Base-by-base conservation (phyloP, 2,797 vertebrate genomes). In the Euthynnus affinis region DNA sequence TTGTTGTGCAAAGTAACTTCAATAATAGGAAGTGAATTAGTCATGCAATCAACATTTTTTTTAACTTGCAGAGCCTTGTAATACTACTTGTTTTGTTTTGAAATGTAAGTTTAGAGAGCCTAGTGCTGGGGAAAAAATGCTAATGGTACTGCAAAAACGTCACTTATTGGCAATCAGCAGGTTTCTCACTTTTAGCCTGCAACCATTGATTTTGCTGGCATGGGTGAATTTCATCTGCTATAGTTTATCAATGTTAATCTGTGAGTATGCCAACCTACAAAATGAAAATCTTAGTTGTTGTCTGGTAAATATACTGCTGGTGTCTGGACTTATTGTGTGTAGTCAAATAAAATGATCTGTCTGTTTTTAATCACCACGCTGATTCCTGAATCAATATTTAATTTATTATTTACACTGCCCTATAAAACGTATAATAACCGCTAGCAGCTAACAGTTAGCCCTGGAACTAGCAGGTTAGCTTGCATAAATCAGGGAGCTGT, bases 1-100 rank as follows among this genome's bases (percentile, higher is more conserved):
- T 44, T 2, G 0, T 17, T 14, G 14, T 66, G 44, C 23, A 57
- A 25, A 32, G 52, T 17, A 46, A 49, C 34, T 60, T 71, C 29
- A 32, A 9, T 58, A 52, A 37, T 9, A 17, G 5, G 25, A 44
- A 61, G 53, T 29, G 20, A 53, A 32, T 61, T 22, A 6, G 9
- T 34, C 20, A 61, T 63, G 40, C 53, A 27, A 71, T 52, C 34
- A 18, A 52, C 34, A 18, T 61, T 51, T 61, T 59, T 58, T 58
- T 15, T 44, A 37, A 14, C 9, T 52, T 40, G 20, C 22, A 34
- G 32, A 34, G 13, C 25, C 42, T 71, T 22, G 1, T 20, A 2
- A 46, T 27, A 10, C 18, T 20, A 20, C 51, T 51, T 22, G 3
- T 15, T 53, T 5, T 51, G 22, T 6, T 68, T 42, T 44, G 2